Base-by-base conservation (phyloP, 2,888 invertebrate species). In the Rhimphoctona megacephalus region DNA sequence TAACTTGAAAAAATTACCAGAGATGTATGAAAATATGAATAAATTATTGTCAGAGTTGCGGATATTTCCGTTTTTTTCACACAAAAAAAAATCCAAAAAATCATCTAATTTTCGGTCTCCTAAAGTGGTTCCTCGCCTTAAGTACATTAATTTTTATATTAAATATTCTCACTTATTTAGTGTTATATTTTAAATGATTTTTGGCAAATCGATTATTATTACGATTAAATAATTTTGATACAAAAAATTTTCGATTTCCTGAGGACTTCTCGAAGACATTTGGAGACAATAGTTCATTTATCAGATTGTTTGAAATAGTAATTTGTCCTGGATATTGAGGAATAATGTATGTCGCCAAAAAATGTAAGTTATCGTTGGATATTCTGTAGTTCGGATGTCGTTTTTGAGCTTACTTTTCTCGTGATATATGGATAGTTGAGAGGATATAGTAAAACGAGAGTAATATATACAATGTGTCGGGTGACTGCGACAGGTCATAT, bases 401-500 rank as follows among this genome's bases (percentile, higher is more conserved):
- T 61, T 30, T 30, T 30, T 30, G 14, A 30, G 30, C 61, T 61
- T 30, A 7, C 6, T 30, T 30, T 61, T 61, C 30, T 7, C 30
- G 5, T 61, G 61, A 30, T 30, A 17, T 57, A 25, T 25, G 25
- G 25, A 57, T 61, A 30, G 61, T 61, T 61, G 30, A 11, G 17
- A 61, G 61, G 30, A 61, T 61, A 30, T 30, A 30, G 73, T 43
- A 17, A 22, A 39, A 46, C 39, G 19, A 7, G 36, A 39, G 22
- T 30, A 36, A 39, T 54, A 22, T 39, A 30, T 36, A 33, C 61
- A 72, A 52, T 64, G 46, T 64, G 76, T 79, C 54, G 70, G 36
- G 61, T 85, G 64, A 78, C 72, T 84, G 39, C 67, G 84, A 86
- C 81, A 81, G 79, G 72, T 74, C 43, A 67, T 77, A 83, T 82